Evolutionary conservation across 2,113 vertebrate genomes (phyloP), one percentile per base, ranked within the genome.

Genomic region (Rana temporaria): DNA sequence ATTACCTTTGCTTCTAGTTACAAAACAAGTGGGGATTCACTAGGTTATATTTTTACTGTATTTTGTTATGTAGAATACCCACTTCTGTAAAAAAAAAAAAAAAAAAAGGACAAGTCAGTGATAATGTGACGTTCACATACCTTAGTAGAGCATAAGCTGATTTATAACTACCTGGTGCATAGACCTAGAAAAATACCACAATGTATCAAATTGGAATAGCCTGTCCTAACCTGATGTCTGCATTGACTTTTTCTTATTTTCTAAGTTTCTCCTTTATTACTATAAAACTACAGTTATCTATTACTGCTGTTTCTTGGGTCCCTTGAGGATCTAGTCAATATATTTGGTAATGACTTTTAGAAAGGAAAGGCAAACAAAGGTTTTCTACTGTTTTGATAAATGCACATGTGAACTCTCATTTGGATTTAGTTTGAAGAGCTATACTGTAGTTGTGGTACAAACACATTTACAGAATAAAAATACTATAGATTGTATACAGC

Each of bases 311-410:
- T 92, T 88, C 90, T 90, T 85, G 85, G 78, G 89, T 91, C 93
- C 89, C 91, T 77, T 38, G 90, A 78, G 90, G 87, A 90, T 57
- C 20, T 88, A 92, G 90, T 90, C 91, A 90, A 91, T 92, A 90
- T 89, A 85, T 89, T 92, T 91, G 89, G 91, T 93, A 94, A 94
- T 90, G 91, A 91, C 90, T 94, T 93, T 90, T 84, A 89, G 88
- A 67, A 89, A 89, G 89, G 82, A 81, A 89, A 91, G 89, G 59
- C 85, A 84, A 82, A 88, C 89, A 90, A 90, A 84, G 87, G 85
- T 87, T 91, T 92, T 89, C 86, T 81, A 84, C 88, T 88, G 87
- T 85, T 90, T 82, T 91, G 90, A 91, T 90, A 90, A 91, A 92
- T 89, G 81, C 76, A 19, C 74, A 85, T 87, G 84, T 88, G 87